phyloP scores from a whole-genome alignment of 1,140 invertebrate genomes.

The Apis laboriosa region DNA sequence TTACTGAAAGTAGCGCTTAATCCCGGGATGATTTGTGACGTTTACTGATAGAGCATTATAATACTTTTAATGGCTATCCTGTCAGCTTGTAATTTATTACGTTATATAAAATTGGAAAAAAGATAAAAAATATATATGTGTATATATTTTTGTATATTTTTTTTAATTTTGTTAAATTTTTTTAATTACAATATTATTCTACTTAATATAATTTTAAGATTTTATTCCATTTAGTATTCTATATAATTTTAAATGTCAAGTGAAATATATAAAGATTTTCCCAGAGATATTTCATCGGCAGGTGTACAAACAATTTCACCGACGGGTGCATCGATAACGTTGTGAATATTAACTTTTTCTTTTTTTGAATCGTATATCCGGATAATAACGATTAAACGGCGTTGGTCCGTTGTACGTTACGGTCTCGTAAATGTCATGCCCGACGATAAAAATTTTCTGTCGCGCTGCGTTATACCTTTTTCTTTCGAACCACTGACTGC shows the following conservation, averaged over 20 bases:
- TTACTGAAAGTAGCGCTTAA: slow-evolving; percentile 2
- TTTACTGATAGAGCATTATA: neutral
- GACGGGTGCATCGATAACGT: neutral
- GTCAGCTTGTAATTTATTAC: neutral
- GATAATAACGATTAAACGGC: slow-evolving; percentile 24
- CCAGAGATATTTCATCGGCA: neutral
- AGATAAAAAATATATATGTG: neutral
- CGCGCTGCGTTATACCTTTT: neutral
- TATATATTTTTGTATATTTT: too few relatives aligned
- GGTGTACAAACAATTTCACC: neutral
- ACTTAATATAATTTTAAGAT: too few relatives aligned
- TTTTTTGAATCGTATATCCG: neutral
- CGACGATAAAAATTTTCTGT: slow-evolving; percentile 35
- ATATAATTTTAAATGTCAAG: neutral
- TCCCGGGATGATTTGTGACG: slow-evolving; percentile 13
- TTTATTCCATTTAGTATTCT: too few relatives aligned
- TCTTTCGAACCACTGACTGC: neutral
- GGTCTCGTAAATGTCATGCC: slow-evolving; percentile 33
- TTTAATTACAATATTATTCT: too few relatives aligned
- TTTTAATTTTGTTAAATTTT: neutral
- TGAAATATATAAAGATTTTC: neutral
- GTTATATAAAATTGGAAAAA: neutral
- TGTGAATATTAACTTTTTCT: slow-evolving; percentile 5
- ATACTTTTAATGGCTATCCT: neutral
- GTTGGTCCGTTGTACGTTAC: slow-evolving; percentile 22